Evolutionary conservation across 2,113 vertebrate genomes (phyloP), one percentile per base, ranked within the genome.

Genomic region (Cichladusa arquata): DNA sequence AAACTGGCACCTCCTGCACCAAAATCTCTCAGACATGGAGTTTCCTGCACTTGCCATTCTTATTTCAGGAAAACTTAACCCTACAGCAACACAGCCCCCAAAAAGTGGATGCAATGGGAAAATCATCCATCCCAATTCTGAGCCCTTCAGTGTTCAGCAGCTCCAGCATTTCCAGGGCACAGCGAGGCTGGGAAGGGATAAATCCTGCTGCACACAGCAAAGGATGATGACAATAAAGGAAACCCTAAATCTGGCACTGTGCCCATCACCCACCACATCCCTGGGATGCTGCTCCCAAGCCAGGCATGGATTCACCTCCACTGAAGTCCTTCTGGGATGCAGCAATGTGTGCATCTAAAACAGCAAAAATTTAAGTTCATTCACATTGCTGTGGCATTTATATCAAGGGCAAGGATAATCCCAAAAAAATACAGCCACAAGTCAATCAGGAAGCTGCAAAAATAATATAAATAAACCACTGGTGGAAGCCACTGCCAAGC

Each of bases 381-480:
- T 20, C 24, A 5, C 1, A 1, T 33, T 38, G 36, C 11, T 18
- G 4, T 8, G 70, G 50, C 31, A 9, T 4, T 72, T n/a, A 3
- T 11, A 47, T 14, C 50, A 38, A 0, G 1, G 73, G 26, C 14
- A 40, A 70, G 42, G 60, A 74, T 7, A 81, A 56, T 19, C 29
- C 20, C 15, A 17, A 74, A 84, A n/a, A 38, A 33, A 76, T 2
- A 6, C 5, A 22, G 53, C 19, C 24, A 26, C 23, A 53, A 60
- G 44, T 33, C 34, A 42, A 56, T 0, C 6, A 60, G 24, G 38
- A 47, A 84, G n/a, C 23, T 57, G 54, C 4, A 54, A 50, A 54
- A 12, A 38, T 6, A n/a, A 60, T 4, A 6, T 4, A 53, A 65
- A 45, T 25, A 33, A 54, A 69, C 6, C 12, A 31, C 23, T 7